Percentiles rank a stretch among this genome's conserved stretches.
These are phyloP conservation scores for Formica exsecta DNA, from an alignment of 1,140 invertebrate genomes.

Conservation along the genomic window DNA sequence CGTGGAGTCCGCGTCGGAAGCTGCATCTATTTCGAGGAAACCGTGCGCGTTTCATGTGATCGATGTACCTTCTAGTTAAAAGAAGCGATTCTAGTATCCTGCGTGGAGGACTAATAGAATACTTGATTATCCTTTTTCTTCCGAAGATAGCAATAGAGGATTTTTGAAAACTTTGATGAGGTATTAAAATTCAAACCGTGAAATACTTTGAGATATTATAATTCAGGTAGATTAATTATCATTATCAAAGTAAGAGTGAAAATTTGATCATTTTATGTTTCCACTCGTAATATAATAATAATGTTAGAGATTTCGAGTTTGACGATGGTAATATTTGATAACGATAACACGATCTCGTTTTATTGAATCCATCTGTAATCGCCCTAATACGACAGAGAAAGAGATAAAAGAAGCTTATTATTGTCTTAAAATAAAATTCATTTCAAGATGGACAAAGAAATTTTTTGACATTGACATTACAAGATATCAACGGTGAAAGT, in stretches of 20 bases:
- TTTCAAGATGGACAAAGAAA: neutral
- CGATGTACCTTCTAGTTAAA: neutral
- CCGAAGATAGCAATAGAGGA: neutral
- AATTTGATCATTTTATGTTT: neutral
- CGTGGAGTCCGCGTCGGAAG: conserved; percentile 17
- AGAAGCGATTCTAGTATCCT: too few relatives aligned
- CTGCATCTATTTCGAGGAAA: conserved; percentile 17
- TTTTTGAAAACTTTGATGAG: neutral
- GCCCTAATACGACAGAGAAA: neutral
- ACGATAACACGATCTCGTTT: neutral
- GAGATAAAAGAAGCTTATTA: neutral
- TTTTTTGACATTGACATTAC: neutral
- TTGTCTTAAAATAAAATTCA: neutral
- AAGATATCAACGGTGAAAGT: neutral
- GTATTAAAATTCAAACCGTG: neutral
- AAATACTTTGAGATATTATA: neutral
- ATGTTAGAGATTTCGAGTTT: neutral
- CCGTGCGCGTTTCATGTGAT: neutral
- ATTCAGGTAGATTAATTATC: neutral
- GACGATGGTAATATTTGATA: neutral
- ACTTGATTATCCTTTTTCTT: too few relatives aligned
- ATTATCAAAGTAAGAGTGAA: neutral
- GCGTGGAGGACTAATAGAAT: too few relatives aligned
- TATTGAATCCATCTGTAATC: neutral
- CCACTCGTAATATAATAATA: neutral